Evolutionary conservation across 1,140 invertebrate species (phyloP), one percentile per base, ranked within the genome.

Genomic region (Cydia pomonella): DNA sequence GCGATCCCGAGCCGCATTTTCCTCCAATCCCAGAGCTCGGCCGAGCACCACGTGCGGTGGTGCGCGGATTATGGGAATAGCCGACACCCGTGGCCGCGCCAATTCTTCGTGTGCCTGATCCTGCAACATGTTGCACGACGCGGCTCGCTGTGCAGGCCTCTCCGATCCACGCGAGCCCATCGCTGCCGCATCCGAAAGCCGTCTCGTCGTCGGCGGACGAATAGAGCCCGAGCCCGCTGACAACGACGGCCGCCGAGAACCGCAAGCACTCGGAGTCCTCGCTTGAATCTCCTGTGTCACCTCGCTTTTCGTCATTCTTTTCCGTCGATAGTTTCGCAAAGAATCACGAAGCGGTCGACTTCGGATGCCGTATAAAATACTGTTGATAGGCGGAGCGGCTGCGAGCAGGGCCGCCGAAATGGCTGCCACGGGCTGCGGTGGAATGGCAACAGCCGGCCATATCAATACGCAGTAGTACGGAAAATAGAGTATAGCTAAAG

Each of bases 281-380:
- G 96, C 96, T 85, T 97, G 96, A 74, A 96, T 96, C 86, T 96
- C 96, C 85, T 96, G 95, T 78, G 96, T 95, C 41, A 97, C 93
- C 84, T 97, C 96, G 79, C 95, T 96, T 84, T 96, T 96, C 1
- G 96, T 96, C 86, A 96, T 94, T 88, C 97, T 95, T 90, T 97
- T 97, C n/a, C 96, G 92, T 94, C 96, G 95, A 84, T 97, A 97
- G 81, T 97, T 97, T 79, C 96, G 94, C 74, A 97, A 95, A 38
- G 96, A 96, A 84, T 96, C 95, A 77, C 95, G 93, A 13, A 96
- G 86, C 0, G 94, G 94, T 88, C 95, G 95, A 83, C 95, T 97
- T 84, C 96, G 96, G 62, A 97, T 94, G 21, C 96, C 96, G 87
- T 97, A 97, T 9, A 97, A 90, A 27, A 97, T 94, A 3, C 95